Evolutionary conservation across 2,888 invertebrate genomes (phyloP), one percentile per base, ranked within the genome.

Genomic region (Onchidella celtica): DNA sequence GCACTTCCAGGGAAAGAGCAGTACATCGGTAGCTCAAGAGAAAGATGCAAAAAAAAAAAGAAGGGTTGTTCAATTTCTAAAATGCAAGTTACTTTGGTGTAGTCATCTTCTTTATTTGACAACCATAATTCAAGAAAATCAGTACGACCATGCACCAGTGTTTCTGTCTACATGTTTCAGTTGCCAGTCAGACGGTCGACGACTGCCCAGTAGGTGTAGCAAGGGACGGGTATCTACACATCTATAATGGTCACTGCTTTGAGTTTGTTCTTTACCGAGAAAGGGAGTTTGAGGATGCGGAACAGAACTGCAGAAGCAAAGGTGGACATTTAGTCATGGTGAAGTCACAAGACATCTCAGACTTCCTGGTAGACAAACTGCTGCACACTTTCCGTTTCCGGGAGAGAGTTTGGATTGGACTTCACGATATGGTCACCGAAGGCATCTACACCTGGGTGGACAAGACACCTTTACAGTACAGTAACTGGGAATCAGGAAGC

Each of bases 391-490:
- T 21, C n/a, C 40, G 65, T 2, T n/a, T 0, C n/a, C 47, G 27
- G 0, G 29, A 17, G 9, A 38, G 32, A n/a, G 55, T 75, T 4
- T 81, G 75, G 76, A 81, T 81, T 29, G 81, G 81, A 0, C 63
- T 81, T 14, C 27, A 40, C 17, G 81, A 81, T 34, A 63, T 38
- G 21, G 29, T 29, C 4, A 34, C 40, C 0, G 81, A 81, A 21
- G 76, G 57, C 11, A 32, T 40, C 2, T 81, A 9, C 2, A 27
- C 36, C 0, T 81, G 81, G 81, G 81, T 63, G 11, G 81, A 81
- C 47, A 72, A 72, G 3, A 63, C 79, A 65, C 63, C 63, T 1
- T 17, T 70, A n/a, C 21, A 32, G 21, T 78, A 78, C 70, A 38
- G 0, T 11, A 68, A 70, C 63, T 78, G 78, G 78, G 70, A 40